Base-by-base conservation (phyloP, 2,888 invertebrate species). In the Baccha elongata region DNA sequence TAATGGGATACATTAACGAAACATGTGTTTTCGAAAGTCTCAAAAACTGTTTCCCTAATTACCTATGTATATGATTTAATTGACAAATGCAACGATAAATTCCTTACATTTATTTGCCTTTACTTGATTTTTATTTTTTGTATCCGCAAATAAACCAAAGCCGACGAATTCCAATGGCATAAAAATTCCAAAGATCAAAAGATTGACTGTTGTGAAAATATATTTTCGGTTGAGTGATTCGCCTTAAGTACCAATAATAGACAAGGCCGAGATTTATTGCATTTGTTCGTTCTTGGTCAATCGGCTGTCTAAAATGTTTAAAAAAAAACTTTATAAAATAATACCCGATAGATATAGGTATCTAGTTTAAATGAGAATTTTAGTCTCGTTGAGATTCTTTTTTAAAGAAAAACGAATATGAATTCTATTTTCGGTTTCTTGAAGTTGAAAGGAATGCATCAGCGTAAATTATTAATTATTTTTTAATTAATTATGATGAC, bases 351-450 rank as follows among this genome's bases (percentile, higher is more conserved):
- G 15, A 42, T 42, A 15, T 2, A 35, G 5, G 23, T 3, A 4
- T 23, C 23, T 23, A n/a, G n/a, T n/a, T n/a, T n/a, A n/a, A n/a
- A n/a, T n/a, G n/a, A n/a, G 23, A 23, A 5, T 23, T 5, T 23
- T 3, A 23, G 23, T 5, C 5, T 23, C 23, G 23, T 23, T 5
- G 5, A 23, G 35, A n/a, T n/a, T n/a, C n/a, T 52, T 15, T 2
- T 26, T 48, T 46, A 3, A 46, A 42, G 44, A 46, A 13, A n/a
- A 53, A 17, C 67, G 35, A 60, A n/a, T 29, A 21, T 50, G 48
- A 60, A 26, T 69, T 40, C 71, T 71, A 62, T 71, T 71, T 71
- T 8, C 60, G 60, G 19, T 55, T n/a, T n/a, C n/a, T n/a, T n/a
- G n/a, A 48, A 42, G 29, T 3, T 19, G 26, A 52, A 52, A 50